phyloP scores from a whole-genome alignment of 2,888 invertebrate genomes.

The Synergus itoensis region DNA sequence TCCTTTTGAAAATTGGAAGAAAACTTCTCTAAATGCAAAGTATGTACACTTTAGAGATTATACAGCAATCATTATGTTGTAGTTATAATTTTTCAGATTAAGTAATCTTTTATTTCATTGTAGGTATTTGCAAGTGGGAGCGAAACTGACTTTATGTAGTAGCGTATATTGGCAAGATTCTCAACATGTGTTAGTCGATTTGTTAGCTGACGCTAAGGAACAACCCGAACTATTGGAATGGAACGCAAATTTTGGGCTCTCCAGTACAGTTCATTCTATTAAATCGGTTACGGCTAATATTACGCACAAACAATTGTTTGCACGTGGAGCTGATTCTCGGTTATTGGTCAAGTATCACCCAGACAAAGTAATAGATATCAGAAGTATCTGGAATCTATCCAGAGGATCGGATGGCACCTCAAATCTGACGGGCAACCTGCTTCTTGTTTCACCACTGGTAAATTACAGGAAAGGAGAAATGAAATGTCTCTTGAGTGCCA shows the following conservation, averaged over 20 bases:
- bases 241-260: constrained; percentile 77
- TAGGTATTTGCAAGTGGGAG: constrained; percentile 79
- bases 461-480: constrained; percentile 84
- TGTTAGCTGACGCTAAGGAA: constrained; percentile 79
- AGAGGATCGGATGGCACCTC: constrained; percentile 78
- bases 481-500: constrained; percentile 83
- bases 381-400: constrained; percentile 85
- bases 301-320: constrained; percentile 80
- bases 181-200: constrained; percentile 81
- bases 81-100: neutral
- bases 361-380: constrained; percentile 83
- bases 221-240: constrained; percentile 79
- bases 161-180: constrained; percentile 82
- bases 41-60: constrained; percentile 64
- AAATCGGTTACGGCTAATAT: constrained; percentile 81
- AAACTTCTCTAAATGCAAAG: constrained; percentile 79
- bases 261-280: constrained; percentile 82
- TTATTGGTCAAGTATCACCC: constrained; percentile 82
- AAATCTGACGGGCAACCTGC: constrained; percentile 85
- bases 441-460: constrained; percentile 84
- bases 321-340: constrained; percentile 78
- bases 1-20: constrained; percentile 81
- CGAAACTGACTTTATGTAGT: constrained; percentile 79
- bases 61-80: neutral
- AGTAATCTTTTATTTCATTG: constrained; percentile 52